phyloP scores from a whole-genome alignment of 2,113 vertebrate genomes.

The Cromileptes altivelis region DNA sequence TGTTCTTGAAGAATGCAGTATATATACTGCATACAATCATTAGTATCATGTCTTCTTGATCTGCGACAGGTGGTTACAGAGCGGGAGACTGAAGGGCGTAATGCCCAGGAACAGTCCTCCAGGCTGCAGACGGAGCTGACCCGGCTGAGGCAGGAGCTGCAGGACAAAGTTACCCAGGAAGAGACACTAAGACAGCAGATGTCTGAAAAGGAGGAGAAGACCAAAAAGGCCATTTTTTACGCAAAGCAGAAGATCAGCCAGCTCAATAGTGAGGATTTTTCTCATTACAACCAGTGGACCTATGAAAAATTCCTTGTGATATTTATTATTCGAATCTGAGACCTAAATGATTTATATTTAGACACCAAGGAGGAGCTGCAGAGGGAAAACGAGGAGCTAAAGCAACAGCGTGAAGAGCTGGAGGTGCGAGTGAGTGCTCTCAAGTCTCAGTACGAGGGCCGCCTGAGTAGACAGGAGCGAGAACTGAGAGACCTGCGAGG shows the following conservation, averaged over 20 bases:
- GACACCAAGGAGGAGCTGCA: conserved; percentile 91
- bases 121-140: conserved; percentile 90
- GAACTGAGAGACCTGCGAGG: conserved; percentile 91
- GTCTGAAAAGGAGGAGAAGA: conserved; percentile 95
- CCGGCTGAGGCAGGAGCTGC: conserved; percentile 91
- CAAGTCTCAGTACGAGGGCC: conserved; percentile 96
- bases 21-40: not conserved
- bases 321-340: not conserved
- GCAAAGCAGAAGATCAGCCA: conserved; percentile 95
- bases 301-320: not conserved
- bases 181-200: conserved; percentile 93
- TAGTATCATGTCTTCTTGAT: not conserved
- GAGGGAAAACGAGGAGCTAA: conserved; percentile 94
- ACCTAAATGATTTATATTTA: conserved; percentile 56
- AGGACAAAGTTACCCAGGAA: conserved; percentile 90
- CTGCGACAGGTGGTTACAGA: conserved; percentile 87
- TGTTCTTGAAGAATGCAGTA: not conserved
- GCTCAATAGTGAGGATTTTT: conserved; percentile 83
- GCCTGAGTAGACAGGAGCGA: conserved; percentile 93
- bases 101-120: conserved; percentile 89
- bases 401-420: conserved; percentile 93
- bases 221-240: conserved; percentile 90
- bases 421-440: conserved; percentile 95
- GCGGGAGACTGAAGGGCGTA: conserved; percentile 89
- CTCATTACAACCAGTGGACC: not conserved